Evolutionary conservation across 2,113 vertebrate species (phyloP), one percentile per base, ranked within the genome.

Genomic region (Cisticola juncidis): DNA sequence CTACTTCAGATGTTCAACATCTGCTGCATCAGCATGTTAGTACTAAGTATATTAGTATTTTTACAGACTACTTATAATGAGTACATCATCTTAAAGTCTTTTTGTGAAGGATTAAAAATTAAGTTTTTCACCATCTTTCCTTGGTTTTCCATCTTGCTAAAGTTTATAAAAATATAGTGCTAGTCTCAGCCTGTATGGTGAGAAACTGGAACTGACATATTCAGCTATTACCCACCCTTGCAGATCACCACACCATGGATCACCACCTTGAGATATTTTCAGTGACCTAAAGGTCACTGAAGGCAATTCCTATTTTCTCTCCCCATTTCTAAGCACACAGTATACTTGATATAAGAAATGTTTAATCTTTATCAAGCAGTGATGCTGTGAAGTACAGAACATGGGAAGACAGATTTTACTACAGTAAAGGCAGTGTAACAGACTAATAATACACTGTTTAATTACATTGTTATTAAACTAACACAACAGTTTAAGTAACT

Each of bases 321-420:
- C n/a, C 9, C 47, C 1, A 0, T 18, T 60, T 23, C n/a, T 53
- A 44, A 73, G 24, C 7, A 33, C 6, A 31, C 40, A 19, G 16
- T 19, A 8, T 2, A 29, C 6, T 3, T 24, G 33, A 31, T 15
- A 0, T 0, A 35, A 71, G 29, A 62, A 70, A 22, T 14, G 28
- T 15, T 68, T 21, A 6, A 25, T 26, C 33, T 2, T 45, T 19
- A 91, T 18, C 24, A 26, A 26, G 48, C 8, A 56, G 25, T 14
- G 13, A 51, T 13, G 19, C 24, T 6, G 2, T 45, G 29, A 88
- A 35, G 33, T 40, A n/a, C 71, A 56, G 36, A 60, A 29, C 22
- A 11, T 0, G 1, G 1, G 4, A 78, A 64, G 36, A 35, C 35
- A 69, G 44, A 19, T 62, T 74, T 60, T 42, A 58, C 42, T n/a